Evolutionary conservation across 2,888 invertebrate genomes (phyloP), one percentile per base, ranked within the genome.

Genomic region (Megamerina dolium): DNA sequence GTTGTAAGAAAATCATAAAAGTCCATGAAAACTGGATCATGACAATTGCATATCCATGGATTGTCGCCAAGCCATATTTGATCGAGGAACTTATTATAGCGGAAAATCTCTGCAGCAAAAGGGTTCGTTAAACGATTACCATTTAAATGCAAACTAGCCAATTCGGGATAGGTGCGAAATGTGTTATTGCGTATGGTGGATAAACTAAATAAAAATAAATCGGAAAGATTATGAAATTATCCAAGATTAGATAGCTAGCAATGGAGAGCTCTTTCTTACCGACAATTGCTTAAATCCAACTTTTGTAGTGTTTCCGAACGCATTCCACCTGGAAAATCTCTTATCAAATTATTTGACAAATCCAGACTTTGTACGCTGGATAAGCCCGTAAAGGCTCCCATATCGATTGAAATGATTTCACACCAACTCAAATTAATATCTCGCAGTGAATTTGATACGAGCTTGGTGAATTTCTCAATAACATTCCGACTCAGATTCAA

Each of bases 41-140:
- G 54, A 57, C 87, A 87, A 49, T 84, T 81, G 61, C 87, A 87
- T 46, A 81, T 74, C 87, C 87, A 87, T 52, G 83, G 82, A 64
- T 87, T 87, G 57, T 86, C 84, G 13, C 76, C 75, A 34, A 87
- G 61, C 59, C 77, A 74, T n/a, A 87, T 64, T 41, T 73, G 73
- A 46, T 75, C 73, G 33, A 83, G 66, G 49, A 76, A 77, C 9
- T 73, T 70, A 63, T 82, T 83, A 3, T 73, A 72, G 1, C 74
- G 73, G 57, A 87, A 85, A 58, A 75, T 77, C 2, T 73, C 70
- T 6, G 74, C 73, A 27, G 72, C 74, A 67, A 84, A 77, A 27
- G 79, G 75, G 37, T 75, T 77, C 0, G 81, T 83, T 52, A 87
- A 74, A 45, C 83, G 76, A 61, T 87, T 87, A 26, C 83, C 85